These are phyloP conservation scores for Lamproptera curius DNA, from an alignment of 2,888 invertebrate species.

Conservation along the genomic window DNA sequence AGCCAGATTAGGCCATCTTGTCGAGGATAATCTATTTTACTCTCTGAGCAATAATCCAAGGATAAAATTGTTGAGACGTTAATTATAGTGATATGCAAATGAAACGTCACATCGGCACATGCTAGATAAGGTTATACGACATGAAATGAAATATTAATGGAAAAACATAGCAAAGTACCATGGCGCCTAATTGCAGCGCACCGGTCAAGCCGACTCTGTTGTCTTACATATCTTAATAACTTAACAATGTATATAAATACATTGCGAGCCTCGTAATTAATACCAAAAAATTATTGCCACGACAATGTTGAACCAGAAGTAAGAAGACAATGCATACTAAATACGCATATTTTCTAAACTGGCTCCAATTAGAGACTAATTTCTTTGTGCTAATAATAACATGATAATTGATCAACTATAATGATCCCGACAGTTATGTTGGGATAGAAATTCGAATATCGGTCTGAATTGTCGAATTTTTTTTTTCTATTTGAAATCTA, in stretches of 20 bases:
- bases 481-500: no score
- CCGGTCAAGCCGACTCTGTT: no score
- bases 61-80: slow-evolving; percentile 38
- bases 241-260: slow-evolving; percentile 10
- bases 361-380: no score
- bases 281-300: slow-evolving; percentile 34
- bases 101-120: neutral
- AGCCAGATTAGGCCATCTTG: slow-evolving; percentile 45
- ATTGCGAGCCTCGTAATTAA: slow-evolving; percentile 35
- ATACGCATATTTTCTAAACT: neutral
- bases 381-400: slow-evolving; percentile 11
- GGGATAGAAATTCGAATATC: no score
- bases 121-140: slow-evolving; percentile 1
- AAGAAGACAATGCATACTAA: neutral
- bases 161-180: neutral
- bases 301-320: slow-evolving; percentile 25
- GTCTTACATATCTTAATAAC: no score
- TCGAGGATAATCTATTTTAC: slow-evolving; percentile 46
- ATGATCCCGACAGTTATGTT: slow-evolving; percentile 8
- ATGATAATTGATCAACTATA: slow-evolving; percentile 13
- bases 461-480: no score
- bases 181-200: neutral
- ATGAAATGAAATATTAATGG: slow-evolving; percentile 1
- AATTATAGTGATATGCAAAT: slow-evolving; percentile 30
- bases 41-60: slow-evolving; percentile 47